A percentile compares a stretch with the other conserved stretches of the same genome.
These are phyloP conservation scores for Morpho achilles DNA, from an alignment of 2,888 invertebrate genomes.

Conservation along the genomic window DNA sequence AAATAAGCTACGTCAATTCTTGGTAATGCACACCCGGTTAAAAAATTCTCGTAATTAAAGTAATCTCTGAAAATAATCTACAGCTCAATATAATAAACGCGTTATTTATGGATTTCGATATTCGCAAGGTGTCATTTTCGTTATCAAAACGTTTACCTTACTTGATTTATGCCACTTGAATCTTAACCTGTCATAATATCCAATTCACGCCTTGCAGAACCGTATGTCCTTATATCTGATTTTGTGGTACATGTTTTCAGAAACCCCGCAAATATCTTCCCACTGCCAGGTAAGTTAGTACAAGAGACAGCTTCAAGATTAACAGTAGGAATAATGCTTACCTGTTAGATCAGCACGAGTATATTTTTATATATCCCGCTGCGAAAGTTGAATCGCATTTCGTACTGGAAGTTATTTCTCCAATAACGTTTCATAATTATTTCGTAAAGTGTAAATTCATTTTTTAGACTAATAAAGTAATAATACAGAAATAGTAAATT, in stretches of 20 bases:
- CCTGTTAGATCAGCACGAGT: too few species aligned
- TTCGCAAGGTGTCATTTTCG: conserved; percentile 7
- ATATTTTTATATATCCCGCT: too few species aligned
- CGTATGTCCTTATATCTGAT: conserved; percentile 15
- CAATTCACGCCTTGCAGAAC: conserved; percentile 16
- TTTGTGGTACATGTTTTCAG: conserved; percentile 14
- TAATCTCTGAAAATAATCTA: background rate
- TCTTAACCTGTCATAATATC: conserved; percentile 15
- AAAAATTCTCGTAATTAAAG: too few species aligned
- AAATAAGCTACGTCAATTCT: too few species aligned
- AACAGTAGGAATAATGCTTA: too few species aligned
- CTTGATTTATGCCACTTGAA: conserved; percentile 11
- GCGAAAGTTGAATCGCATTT: too few species aligned
- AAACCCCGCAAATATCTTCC: conserved; percentile 18
- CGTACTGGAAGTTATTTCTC: too few species aligned
- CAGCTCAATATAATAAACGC: background rate
- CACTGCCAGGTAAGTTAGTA: conserved; percentile 10
- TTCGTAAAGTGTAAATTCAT: too few species aligned
- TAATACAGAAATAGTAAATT: too few species aligned
- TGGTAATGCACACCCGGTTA: too few species aligned
- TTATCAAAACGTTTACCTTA: conserved; percentile 8
- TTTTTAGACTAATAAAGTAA: too few species aligned
- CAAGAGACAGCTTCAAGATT: background rate
- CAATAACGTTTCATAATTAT: too few species aligned
- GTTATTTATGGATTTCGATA: conserved; percentile 4